Base-by-base conservation (phyloP, 2,113 vertebrate genomes). In the Myxocyprinus asiaticus region DNA sequence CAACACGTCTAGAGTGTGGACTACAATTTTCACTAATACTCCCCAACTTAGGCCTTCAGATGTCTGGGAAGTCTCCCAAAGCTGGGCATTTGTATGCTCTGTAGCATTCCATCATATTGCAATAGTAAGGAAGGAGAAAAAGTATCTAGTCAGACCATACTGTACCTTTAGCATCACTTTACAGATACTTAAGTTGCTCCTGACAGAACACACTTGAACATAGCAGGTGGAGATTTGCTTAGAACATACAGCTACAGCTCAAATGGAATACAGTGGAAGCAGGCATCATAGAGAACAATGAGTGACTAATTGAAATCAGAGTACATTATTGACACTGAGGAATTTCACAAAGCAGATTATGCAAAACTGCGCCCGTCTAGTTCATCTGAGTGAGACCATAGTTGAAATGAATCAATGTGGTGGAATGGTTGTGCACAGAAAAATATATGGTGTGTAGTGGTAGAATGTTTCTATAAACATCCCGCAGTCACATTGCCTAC, bases 331-430 rank as follows among this genome's bases (percentile, higher is more conserved):
- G 44, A 67, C 63, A 61, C 33, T 10, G 42, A 59, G 12, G 4
- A 74, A 80, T 74, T 55, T 73, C 69, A 73, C 47, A 67, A 82
- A 73, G 56, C 63, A 50, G 77, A 79, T 44, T 79, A 63, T 68
- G 62, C 48, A 64, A 69, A 84, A 51, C 61, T 15, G 45, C 11
- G 51, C 12, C 55, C 15, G 47, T 71, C 53, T 33, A 56, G 68
- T 65, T 83, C 45, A 62, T 76, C 56, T 44, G 76, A 62, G 80
- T 76, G 67, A 82, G 44, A 10, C 50, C 9, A n/a, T 44, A 44
- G 53, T 69, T 78, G 59, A 82, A 80, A 77, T 78, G 67, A 76
- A 78, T 80, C 72, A 83, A 70, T 62, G 76, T 82, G 74, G 58
- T 63, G 70, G 58, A 82, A 78, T 69, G 73, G 78, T 44, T 82